Percentiles rank a stretch among this genome's conserved stretches.
Conservation (phyloP, 2,797 vertebrate species). For the Sparidentex hasta region DNA sequence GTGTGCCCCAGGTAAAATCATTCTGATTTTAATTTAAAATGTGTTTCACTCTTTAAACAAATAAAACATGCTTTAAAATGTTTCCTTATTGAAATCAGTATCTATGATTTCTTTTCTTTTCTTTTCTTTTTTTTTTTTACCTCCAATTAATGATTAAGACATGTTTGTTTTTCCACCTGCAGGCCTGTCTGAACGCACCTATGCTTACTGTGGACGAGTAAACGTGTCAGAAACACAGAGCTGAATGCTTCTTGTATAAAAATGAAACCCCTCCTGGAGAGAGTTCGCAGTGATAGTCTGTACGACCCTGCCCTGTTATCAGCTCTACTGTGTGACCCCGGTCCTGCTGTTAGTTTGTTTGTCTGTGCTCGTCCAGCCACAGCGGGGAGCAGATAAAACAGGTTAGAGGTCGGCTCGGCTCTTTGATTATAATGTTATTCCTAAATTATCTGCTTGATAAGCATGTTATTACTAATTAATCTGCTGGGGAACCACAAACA, state of each 20-base stretch:
- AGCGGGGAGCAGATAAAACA: slow-evolving; percentile 71
- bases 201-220: background rate
- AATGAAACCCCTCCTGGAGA: background rate
- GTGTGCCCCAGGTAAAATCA: background rate
- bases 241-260: background rate
- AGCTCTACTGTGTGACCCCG: slow-evolving; percentile 62
- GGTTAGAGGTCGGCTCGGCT: slow-evolving; percentile 61
- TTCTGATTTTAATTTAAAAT: background rate
- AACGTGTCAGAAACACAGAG: background rate
- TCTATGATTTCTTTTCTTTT: background rate
- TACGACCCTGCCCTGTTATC: slow-evolving; percentile 67
- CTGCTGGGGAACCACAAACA: slow-evolving; percentile 40
- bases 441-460: slow-evolving; percentile 77
- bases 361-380: slow-evolving; percentile 67
- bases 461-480: slow-evolving; percentile 77
- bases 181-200: background rate
- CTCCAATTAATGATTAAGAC: background rate
- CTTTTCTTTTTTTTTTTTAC: too few relatives aligned
- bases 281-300: slow-evolving; percentile 26
- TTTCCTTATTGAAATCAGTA: too few relatives aligned
- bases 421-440: slow-evolving; percentile 77
- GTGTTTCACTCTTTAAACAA: background rate
- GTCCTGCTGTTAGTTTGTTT: slow-evolving; percentile 72
- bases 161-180: background rate
- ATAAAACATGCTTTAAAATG: accelerated